Base-by-base conservation (phyloP, 1,140 invertebrate genomes). In the Ceratosolen fusciceps region DNA sequence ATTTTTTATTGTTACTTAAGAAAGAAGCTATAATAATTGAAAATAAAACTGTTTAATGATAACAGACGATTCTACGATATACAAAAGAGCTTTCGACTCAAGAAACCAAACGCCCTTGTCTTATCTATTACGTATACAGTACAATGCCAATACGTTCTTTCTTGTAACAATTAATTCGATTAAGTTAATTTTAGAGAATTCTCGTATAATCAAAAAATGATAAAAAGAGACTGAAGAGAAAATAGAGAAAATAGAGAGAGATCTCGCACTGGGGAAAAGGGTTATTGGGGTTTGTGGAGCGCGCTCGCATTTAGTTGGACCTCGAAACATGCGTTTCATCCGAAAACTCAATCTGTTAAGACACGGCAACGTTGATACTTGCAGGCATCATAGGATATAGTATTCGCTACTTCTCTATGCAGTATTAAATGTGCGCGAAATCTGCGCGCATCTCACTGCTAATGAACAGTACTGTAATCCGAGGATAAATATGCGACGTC, bases 121-220 rank as follows among this genome's bases (percentile, higher is more conserved):
- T 67, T 43, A 21, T 8, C 52, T 5, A 56, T 39, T 43, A 85
- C 82, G 83, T 84, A 85, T 85, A 83, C 81, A 78, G 83, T 81
- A 79, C 82, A 86, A 86, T 85, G 83, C 86, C 83, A 83, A 85
- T 85, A 43, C 12, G 39, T 5, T 2, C 26, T 49, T 52, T 29
- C 1, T 19, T 12, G 19, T 47, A 39, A 68, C 31, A 60, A 31
- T 1, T 3, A 24, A 31, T 19, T n/a, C n/a, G n/a, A n/a, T n/a
- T n/a, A n/a, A n/a, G 2, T 39, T 19, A n/a, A 21, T 9, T 39
- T 24, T 24, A 24, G 12, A 39, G 34, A 39, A 16, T 4, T 67
- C n/a, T 67, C 7, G 2, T 60, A 5, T 16, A 60, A 12, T 14
- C 31, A 14, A 16, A 29, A 60, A 39, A 39, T 7, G 21, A n/a